These are phyloP conservation scores for Leucosticte australis DNA, from an alignment of 2,113 vertebrate genomes.

Conservation along the genomic window DNA sequence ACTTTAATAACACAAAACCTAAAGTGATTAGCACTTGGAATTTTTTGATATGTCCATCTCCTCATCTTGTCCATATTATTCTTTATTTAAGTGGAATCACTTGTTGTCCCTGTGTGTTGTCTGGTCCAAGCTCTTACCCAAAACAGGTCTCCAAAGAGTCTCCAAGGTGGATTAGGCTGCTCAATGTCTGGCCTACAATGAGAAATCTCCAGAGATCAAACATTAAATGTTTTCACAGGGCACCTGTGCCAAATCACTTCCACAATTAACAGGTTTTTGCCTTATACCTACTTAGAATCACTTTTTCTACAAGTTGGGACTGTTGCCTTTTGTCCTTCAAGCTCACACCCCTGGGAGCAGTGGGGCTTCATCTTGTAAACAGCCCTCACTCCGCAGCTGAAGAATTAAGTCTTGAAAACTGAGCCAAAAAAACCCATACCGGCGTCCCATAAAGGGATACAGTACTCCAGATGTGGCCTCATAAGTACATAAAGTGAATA, in stretches of 20 bases:
- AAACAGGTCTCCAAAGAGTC: background rate
- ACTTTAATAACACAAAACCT: background rate
- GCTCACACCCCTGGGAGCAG: background rate
- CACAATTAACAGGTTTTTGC: rapidly evolving
- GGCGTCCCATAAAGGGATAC: background rate
- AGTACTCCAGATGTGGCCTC: background rate
- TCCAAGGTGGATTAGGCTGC: background rate
- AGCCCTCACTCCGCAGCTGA: background rate
- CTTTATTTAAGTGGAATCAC: background rate
- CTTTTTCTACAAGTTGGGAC: background rate
- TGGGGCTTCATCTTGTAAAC: background rate
- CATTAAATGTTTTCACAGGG: background rate
- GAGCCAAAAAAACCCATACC: background rate
- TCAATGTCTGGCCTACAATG: background rate
- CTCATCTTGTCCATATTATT: background rate
- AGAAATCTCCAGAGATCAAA: background rate
- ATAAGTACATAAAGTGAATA: background rate
- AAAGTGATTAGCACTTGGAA: background rate
- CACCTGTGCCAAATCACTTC: background rate
- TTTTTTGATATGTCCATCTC: background rate
- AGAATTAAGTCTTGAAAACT: background rate
- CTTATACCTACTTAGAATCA: background rate
- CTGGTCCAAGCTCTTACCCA: background rate
- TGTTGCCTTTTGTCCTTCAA: background rate
- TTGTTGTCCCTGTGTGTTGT: background rate